These are phyloP conservation scores for Camponotus vicinus DNA, from an alignment of 1,140 invertebrate genomes.

Conservation along the genomic window DNA sequence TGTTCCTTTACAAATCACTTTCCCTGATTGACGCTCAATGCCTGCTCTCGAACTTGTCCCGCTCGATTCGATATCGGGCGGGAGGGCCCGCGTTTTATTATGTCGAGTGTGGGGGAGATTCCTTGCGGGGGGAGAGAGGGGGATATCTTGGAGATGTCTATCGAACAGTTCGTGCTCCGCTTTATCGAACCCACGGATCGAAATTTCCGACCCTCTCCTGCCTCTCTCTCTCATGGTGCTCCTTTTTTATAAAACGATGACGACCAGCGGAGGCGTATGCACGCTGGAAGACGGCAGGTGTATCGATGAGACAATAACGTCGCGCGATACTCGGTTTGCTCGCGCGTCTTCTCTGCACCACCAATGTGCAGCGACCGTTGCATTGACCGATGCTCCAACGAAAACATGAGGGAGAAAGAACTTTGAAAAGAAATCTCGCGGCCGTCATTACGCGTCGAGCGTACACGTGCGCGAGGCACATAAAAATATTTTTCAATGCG, in stretches of 20 bases:
- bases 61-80: constrained; percentile 63
- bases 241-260: constrained; percentile 62
- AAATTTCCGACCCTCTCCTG: constrained; percentile 12
- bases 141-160: constrained; percentile 65
- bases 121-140: too few relatives aligned
- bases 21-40: constrained; percentile 82
- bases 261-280: constrained; percentile 42
- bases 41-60: constrained; percentile 69
- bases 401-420: constrained; percentile 8
- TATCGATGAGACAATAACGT: constrained; percentile 65
- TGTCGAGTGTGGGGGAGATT: constrained; percentile 45
- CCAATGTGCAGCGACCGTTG: not conserved
- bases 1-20: constrained; percentile 79
- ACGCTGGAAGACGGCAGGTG: constrained; percentile 68
- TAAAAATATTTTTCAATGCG: constrained; percentile 10
- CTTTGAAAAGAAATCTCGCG: constrained; percentile 26
- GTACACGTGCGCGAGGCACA: not conserved
- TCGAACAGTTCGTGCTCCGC: constrained; percentile 50
- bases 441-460: constrained; percentile 7
- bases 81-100: constrained; percentile 62
- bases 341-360: constrained; percentile 29
- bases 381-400: not conserved
- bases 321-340: constrained; percentile 55
- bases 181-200: constrained; percentile 67
- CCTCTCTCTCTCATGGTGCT: not conserved